phyloP scores from a whole-genome alignment of 2,888 invertebrate genomes.

The Nephrotoma flavescens region DNA sequence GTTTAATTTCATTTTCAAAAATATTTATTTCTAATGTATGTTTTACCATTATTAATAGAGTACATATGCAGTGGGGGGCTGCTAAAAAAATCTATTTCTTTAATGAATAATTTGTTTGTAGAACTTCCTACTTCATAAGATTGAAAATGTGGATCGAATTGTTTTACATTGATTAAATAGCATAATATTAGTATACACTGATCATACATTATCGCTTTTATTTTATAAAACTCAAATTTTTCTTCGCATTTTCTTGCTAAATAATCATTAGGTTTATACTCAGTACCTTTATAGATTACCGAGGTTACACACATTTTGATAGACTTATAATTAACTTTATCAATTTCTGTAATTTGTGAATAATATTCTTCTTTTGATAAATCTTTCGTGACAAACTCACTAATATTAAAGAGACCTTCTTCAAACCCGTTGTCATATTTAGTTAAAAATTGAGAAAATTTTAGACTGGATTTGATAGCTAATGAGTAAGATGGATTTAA shows the following conservation, averaged over 20 bases:
- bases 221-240: conserved; percentile 9
- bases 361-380: conserved; percentile 3
- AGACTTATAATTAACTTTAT: not conserved
- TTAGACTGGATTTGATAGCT: conserved; percentile 8
- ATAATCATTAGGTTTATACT: not conserved
- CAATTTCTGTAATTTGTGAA: not conserved
- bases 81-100: too few relatives aligned
- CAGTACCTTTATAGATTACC: conserved; percentile 7
- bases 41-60: too few relatives aligned
- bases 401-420: not conserved
- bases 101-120: too few relatives aligned
- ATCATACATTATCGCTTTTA: conserved; percentile 5
- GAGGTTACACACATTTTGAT: conserved; percentile 1
- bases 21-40: too few relatives aligned
- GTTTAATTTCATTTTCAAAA: too few relatives aligned
- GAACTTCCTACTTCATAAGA: too few relatives aligned
- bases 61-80: too few relatives aligned
- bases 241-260: not conserved
- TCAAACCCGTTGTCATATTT: not conserved
- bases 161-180: not conserved
- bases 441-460: conserved; percentile 8
- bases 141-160: too few relatives aligned
- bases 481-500: conserved; percentile 9
- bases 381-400: not conserved
- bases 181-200: conserved; percentile 5